A percentile compares a stretch with the other conserved stretches of the same genome.
These are phyloP conservation scores for Troglohyphantes excavatus DNA, from an alignment of 2,888 invertebrate species.

Conservation along the genomic window DNA sequence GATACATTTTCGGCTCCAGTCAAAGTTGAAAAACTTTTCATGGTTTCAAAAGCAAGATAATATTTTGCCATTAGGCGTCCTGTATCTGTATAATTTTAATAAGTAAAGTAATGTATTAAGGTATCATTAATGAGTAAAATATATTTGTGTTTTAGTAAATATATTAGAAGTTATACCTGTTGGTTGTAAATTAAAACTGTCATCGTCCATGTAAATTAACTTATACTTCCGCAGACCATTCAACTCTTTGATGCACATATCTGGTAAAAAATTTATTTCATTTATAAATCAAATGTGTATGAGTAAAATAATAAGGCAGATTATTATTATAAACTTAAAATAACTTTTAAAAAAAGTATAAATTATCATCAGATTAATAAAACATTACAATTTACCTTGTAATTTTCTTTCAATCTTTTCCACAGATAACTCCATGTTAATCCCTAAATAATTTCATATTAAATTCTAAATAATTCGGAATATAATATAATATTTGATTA, in stretches of 20 bases:
- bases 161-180: constrained; percentile 83
- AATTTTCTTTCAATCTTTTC: constrained; percentile 82
- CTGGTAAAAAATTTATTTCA: constrained; percentile 83
- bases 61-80: constrained; percentile 89
- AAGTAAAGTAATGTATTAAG: not conserved
- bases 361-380: not conserved
- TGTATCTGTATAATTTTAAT: constrained; percentile 82
- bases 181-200: constrained; percentile 85
- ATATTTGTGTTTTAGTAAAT: not conserved
- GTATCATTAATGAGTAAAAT: not conserved
- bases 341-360: too few relatives aligned
- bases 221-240: constrained; percentile 87
- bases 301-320: not conserved
- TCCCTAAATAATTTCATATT: constrained; percentile 81
- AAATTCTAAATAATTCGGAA: too few relatives aligned
- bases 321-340: too few relatives aligned
- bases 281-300: not conserved
- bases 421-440: constrained; percentile 81
- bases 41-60: constrained; percentile 87
- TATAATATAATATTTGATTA: too few relatives aligned
- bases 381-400: constrained; percentile 80
- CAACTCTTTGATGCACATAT: constrained; percentile 88
- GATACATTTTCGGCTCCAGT: constrained; percentile 81
- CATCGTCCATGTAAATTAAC: constrained; percentile 86
- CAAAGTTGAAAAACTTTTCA: constrained; percentile 86